These are phyloP conservation scores for Platalea minor DNA, from an alignment of 2,797 vertebrate genomes.

Conservation along the genomic window DNA sequence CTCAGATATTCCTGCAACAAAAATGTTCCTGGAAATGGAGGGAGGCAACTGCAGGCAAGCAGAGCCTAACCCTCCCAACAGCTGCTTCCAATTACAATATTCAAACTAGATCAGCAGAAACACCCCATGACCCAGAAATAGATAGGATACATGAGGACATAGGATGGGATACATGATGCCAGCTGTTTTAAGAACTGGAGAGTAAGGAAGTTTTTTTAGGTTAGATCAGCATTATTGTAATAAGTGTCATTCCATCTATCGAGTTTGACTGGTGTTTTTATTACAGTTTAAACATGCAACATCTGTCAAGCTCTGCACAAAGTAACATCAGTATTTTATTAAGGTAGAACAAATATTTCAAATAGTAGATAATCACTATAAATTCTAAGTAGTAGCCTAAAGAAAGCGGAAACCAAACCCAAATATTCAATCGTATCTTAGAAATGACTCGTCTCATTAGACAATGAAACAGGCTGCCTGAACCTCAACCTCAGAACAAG, in stretches of 20 bases:
- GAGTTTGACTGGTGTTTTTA: not conserved
- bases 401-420: not conserved
- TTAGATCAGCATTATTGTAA: not conserved
- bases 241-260: not conserved
- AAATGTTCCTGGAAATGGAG: constrained; percentile 24
- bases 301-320: not conserved
- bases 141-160: not conserved
- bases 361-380: not conserved
- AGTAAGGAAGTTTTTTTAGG: not conserved
- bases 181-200: not conserved
- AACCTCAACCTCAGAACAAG: not conserved
- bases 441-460: not conserved
- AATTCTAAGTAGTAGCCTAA: not conserved
- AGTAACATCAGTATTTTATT: not conserved
- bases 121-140: not conserved
- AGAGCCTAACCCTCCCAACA: not conserved
- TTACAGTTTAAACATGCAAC: not conserved
- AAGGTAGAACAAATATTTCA: not conserved
- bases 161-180: not conserved
- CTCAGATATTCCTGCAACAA: constrained; percentile 9
- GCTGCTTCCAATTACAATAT: constrained; percentile 33
- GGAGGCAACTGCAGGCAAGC: not conserved
- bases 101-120: constrained; percentile 40
- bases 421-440: not conserved
- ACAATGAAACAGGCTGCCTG: not conserved